Evolutionary conservation across 2,797 vertebrate genomes (phyloP), one percentile per base, ranked within the genome.

Genomic region (Chelon labrosus): DNA sequence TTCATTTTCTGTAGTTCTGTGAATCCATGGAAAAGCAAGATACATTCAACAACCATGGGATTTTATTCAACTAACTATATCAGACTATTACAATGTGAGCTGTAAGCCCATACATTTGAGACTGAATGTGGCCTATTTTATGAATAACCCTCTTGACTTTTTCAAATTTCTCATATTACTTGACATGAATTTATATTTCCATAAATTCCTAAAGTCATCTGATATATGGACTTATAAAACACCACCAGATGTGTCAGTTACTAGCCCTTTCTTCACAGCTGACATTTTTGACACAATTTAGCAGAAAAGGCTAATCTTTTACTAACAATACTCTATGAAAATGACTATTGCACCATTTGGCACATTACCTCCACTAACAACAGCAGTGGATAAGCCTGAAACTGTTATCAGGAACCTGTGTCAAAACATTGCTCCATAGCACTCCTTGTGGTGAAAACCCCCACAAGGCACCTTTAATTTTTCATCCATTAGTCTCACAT

Each of bases 401-500:
- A 25, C 47, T 8, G n/a, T 7, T 38, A 17, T 17, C 47, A 59
- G 22, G 19, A 59, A 61, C 5, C 14, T 42, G 19, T 38, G 49
- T 39, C 25, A 27, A 27, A 27, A 27, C 25, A 27, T 27, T 27
- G 25, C 25, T 27, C 25, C 25, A 27, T 27, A 27, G 31, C 31
- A 1, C 31, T 35, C 31, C 31, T 35, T 35, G 31, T 35, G 31
- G 31, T 35, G 31, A 35, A 35, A 35, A 2, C 31, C 16, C 25
- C 7, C 19, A 61, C 41, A 17, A 37, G 25, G 38, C 6, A 27
- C 22, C 68, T 60, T 66, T 54, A 10, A 73, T 65, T 61, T 57
- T 42, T 11, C 19, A 60, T 41, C 47, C 39, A 41, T 7, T 22
- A 22, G 17, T 41, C 53, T 65, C 16, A 52, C 27, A 13, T 14